phyloP scores from a whole-genome alignment of 2,113 vertebrate species.

The Panthera leo region DNA sequence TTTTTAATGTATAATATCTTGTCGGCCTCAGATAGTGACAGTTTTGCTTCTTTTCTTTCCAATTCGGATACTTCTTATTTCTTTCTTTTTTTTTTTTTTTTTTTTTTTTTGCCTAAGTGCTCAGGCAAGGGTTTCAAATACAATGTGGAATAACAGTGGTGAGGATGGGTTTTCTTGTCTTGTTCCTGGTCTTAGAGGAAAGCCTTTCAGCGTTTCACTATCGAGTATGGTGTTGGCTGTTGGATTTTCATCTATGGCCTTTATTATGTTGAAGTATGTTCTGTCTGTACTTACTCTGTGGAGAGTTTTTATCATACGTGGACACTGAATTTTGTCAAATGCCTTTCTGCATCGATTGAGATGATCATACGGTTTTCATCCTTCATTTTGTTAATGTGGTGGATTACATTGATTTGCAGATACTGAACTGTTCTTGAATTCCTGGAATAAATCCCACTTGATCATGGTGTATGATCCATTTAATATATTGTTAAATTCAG shows the following conservation, averaged over 20 bases:
- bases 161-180: background rate
- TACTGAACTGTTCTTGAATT: background rate
- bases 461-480: background rate
- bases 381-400: background rate
- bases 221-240: background rate
- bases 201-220: background rate
- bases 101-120: background rate
- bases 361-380: background rate
- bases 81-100: background rate
- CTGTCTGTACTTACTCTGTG: background rate
- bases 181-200: background rate
- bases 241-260: background rate
- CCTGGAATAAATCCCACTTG: background rate
- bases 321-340: background rate
- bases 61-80: background rate
- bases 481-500: background rate
- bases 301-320: background rate
- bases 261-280: background rate
- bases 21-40: background rate
- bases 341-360: background rate
- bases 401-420: background rate
- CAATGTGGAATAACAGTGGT: background rate
- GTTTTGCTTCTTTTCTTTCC: background rate
- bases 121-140: background rate
- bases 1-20: background rate